Evolutionary conservation across 2,888 invertebrate genomes (phyloP), one percentile per base, ranked within the genome.

Genomic region (Drosophila rubida): DNA sequence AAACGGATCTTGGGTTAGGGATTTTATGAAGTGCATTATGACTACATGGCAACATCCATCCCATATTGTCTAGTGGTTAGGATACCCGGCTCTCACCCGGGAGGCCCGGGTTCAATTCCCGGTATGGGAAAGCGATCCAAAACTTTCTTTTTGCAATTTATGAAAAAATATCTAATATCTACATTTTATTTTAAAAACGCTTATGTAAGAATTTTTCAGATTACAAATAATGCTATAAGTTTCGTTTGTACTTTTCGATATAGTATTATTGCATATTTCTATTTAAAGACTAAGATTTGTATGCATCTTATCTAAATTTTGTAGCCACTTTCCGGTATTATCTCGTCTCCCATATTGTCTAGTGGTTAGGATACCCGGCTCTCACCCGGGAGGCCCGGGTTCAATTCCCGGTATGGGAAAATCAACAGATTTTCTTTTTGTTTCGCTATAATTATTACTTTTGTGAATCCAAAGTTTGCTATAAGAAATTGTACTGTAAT

Each of bases 51-150:
- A 23, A 0, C 30, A 71, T 48, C 42, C 45, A 70, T 86, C 81
- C 86, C 81, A 86, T 86, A 82, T 82, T 83, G 81, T 82, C 83
- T 82, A 82, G 83, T 86, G 86, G 86, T 82, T 81, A 85, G 80
- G 85, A 81, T 85, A 80, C 84, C 84, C 80, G 80, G 80, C 80
- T 80, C 80, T 80, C 84, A 80, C 80, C 84, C 80, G 84, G 80
- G 84, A 83, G 78, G 79, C 84, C 80, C 83, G 83, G 78, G 80
- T 83, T 80, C 80, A 84, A 80, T 83, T 83, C 80, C 80, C 80
- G 80, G 84, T 80, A 78, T 83, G 84, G 80, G 80, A 83, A 57
- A 16, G n/a, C 8, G 1, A 5, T 4, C 23, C 6, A 4, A 5
- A 9, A 4, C 16, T 5, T 1, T n/a, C 2, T 14, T 39, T 55